A percentile compares a stretch with the other conserved stretches of the same genome.
Conservation (phyloP, 2,113 vertebrate genomes). For the Cyphomyrus plagiostoma region DNA sequence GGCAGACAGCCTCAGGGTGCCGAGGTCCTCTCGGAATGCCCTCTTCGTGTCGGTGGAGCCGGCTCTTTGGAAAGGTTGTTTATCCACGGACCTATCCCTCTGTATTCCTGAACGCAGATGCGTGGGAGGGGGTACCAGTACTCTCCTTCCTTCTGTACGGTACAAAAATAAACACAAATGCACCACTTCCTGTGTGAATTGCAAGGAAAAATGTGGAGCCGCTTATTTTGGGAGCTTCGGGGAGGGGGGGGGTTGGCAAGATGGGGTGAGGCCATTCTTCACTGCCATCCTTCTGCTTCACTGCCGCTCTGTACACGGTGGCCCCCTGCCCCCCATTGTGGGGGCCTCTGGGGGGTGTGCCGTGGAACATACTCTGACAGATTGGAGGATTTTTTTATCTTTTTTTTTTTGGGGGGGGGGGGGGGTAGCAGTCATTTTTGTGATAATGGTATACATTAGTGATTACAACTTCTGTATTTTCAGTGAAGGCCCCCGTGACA, state of each 20-base stretch:
- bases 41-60: neutral
- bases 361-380: neutral
- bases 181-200: constrained; percentile 46
- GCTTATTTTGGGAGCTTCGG: neutral
- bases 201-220: constrained; percentile 39
- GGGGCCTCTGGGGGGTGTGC: neutral
- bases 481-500: neutral
- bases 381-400: neutral
- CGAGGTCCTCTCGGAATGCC: neutral
- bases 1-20: neutral
- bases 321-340: neutral
- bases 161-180: constrained; percentile 70
- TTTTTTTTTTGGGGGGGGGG: neutral
- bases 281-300: neutral
- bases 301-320: neutral
- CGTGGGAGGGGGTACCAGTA: constrained; percentile 64
- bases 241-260: neutral
- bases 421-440: neutral
- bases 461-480: neutral
- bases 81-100: constrained; percentile 56
- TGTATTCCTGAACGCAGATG: constrained; percentile 61
- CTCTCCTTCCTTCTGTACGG: constrained; percentile 65
- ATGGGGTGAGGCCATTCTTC: neutral
- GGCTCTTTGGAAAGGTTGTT: constrained; percentile 42
- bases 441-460: too few relatives aligned